A percentile compares a stretch with the other conserved stretches of the same genome.
These are phyloP conservation scores for Agrenia bidenticulata DNA, from an alignment of 2,888 invertebrate species.

Conservation along the genomic window DNA sequence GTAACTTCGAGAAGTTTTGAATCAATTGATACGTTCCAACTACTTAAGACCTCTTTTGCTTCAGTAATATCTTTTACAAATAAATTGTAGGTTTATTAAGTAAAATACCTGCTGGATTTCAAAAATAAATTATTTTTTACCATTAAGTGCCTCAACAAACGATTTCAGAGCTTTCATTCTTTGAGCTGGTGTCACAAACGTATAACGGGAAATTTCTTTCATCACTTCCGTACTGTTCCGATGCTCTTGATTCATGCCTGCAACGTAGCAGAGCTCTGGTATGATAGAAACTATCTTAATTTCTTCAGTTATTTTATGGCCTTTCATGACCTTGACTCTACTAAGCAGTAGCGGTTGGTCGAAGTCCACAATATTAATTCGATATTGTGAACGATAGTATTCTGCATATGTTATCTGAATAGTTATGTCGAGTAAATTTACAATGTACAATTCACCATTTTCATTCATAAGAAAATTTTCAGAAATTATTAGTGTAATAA, in stretches of 20 bases:
- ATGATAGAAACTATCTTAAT: constrained; percentile 62
- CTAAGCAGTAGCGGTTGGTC: constrained; percentile 76
- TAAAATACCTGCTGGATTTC: too few species aligned
- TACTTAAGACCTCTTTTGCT: constrained; percentile 64
- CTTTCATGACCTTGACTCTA: constrained; percentile 57
- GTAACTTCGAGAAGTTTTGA: constrained; percentile 61
- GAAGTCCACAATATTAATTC: constrained; percentile 69
- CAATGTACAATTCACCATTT: not conserved
- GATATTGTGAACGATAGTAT: constrained; percentile 79
- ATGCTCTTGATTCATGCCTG: constrained; percentile 83
- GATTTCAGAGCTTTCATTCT: constrained; percentile 69
- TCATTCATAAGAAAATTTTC: not conserved
- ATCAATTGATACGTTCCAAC: constrained; percentile 76
- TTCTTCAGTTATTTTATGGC: constrained; percentile 21
- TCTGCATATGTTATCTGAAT: constrained; percentile 65
- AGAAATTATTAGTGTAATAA: not conserved
- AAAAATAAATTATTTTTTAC: too few species aligned
- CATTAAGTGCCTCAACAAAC: constrained; percentile 55
- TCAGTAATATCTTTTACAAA: constrained; percentile 58
- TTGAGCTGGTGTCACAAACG: constrained; percentile 76
- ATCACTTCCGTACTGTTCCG: constrained; percentile 77
- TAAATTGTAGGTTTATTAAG: too few species aligned
- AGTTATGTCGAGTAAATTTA: not conserved
- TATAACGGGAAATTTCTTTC: constrained; percentile 78
- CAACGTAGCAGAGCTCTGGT: constrained; percentile 85